phyloP scores from a whole-genome alignment of 1,140 invertebrate species.

The Oreohelix idahoensis region DNA sequence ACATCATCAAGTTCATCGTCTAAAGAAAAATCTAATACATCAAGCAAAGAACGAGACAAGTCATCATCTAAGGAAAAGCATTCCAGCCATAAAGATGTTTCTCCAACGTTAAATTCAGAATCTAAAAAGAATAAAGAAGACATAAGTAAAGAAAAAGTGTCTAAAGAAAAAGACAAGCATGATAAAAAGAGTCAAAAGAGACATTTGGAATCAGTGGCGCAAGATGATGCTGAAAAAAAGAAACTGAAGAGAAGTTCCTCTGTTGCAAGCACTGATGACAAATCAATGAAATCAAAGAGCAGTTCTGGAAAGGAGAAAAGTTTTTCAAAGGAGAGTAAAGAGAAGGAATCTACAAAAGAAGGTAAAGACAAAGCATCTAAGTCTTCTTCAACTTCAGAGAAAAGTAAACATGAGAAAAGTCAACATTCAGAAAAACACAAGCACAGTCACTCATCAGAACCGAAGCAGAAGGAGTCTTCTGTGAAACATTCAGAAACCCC shows the following conservation, averaged over 20 bases:
- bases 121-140: conserved; percentile 20
- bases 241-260: conserved; percentile 28
- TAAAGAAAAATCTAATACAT: not conserved
- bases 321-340: not conserved
- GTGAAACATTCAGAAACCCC: not conserved
- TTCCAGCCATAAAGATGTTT: conserved; percentile 21
- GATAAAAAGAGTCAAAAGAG: conserved; percentile 17
- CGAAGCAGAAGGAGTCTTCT: conserved; percentile 3
- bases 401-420: conserved; percentile 28
- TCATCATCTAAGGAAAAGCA: conserved; percentile 17
- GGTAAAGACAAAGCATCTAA: not conserved
- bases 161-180: conserved; percentile 15
- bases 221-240: conserved; percentile 20
- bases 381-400: not conserved
- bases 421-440: conserved; percentile 16
- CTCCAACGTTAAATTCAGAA: not conserved
- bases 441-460: conserved; percentile 11
- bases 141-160: conserved; percentile 10
- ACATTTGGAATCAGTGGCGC: not conserved
- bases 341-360: not conserved
- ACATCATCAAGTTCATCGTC: not conserved
- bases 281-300: not conserved
- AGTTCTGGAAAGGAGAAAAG: conserved; percentile 25
- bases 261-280: conserved; percentile 16
- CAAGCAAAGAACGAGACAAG: conserved; percentile 22